These are phyloP conservation scores for Coptotermes formosanus DNA, from an alignment of 1,140 invertebrate species.

Conservation along the genomic window DNA sequence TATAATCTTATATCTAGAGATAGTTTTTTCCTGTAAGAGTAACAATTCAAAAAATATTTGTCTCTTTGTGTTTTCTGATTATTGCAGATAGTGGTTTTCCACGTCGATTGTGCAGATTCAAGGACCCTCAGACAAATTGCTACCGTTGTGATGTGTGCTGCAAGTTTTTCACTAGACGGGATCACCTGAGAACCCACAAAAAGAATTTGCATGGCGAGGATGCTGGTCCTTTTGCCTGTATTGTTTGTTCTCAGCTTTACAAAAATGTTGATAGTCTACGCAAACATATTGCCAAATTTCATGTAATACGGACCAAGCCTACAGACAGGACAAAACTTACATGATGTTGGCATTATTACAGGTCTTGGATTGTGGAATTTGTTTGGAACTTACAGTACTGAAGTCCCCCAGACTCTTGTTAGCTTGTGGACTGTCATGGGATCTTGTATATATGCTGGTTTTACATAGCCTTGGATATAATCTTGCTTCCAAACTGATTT, in stretches of 20 bases:
- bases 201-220: conserved; percentile 50
- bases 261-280: conserved; percentile 41
- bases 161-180: conserved; percentile 46
- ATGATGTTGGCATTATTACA: not conserved
- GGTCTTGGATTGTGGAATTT: not conserved
- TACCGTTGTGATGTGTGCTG: conserved; percentile 45
- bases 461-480: too few species aligned
- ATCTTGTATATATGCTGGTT: too few species aligned
- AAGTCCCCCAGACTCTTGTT: too few species aligned
- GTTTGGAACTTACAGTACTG: not conserved
- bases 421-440: too few species aligned
- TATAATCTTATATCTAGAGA: too few species aligned
- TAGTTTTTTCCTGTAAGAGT: too few species aligned
- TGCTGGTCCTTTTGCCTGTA: conserved; percentile 45
- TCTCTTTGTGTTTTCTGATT: not conserved
- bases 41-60: not conserved
- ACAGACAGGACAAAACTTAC: not conserved
- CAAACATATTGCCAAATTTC: conserved; percentile 49
- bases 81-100: conserved; percentile 34
- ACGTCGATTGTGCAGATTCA: conserved; percentile 35
- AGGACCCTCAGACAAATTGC: not conserved
- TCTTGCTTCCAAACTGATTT: too few species aligned
- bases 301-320: conserved; percentile 32
- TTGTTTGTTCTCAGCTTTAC: conserved; percentile 37
- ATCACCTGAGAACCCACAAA: conserved; percentile 47